Percentiles rank a stretch among this genome's conserved stretches.
These are phyloP conservation scores for Leptinotarsa peninsularis DNA, from an alignment of 2,888 invertebrate genomes.

Conservation along the genomic window DNA sequence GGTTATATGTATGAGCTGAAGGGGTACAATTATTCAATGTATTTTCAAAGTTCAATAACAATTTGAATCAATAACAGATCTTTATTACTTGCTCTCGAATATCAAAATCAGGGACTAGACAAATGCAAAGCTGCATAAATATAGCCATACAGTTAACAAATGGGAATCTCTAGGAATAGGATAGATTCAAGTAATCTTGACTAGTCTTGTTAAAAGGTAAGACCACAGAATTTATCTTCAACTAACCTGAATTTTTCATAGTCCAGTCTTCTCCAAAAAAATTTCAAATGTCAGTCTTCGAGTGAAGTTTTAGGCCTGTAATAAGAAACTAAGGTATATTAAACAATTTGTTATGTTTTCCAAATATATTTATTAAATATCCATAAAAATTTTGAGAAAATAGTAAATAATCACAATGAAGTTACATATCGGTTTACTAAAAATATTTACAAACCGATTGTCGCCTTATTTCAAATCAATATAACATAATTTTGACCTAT, in stretches of 20 bases:
- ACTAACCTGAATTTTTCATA: conserved; percentile 67
- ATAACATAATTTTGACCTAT: conserved; percentile 49
- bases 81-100: no score
- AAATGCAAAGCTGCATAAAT: conserved; percentile 7
- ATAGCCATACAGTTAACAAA: conserved; percentile 15
- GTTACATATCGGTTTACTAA: conserved; percentile 48
- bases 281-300: conserved; percentile 67
- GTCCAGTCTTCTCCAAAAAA: conserved; percentile 67
- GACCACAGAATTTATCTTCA: conserved; percentile 66
- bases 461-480: conserved; percentile 53
- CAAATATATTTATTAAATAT: conserved; percentile 60
- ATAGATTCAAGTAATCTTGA: conserved; percentile 33
- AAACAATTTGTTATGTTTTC: conserved; percentile 60
- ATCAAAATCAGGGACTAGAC: background rate
- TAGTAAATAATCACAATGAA: conserved; percentile 59
- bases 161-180: conserved; percentile 20
- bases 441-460: conserved; percentile 58
- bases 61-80: no score
- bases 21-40: no score
- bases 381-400: conserved; percentile 59
- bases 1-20: no score
- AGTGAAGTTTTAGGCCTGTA: conserved; percentile 66
- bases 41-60: no score
- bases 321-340: conserved; percentile 64
- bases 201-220: conserved; percentile 62